Conservation (phyloP, 1,140 invertebrate species). For the Aphis gossypii region DNA sequence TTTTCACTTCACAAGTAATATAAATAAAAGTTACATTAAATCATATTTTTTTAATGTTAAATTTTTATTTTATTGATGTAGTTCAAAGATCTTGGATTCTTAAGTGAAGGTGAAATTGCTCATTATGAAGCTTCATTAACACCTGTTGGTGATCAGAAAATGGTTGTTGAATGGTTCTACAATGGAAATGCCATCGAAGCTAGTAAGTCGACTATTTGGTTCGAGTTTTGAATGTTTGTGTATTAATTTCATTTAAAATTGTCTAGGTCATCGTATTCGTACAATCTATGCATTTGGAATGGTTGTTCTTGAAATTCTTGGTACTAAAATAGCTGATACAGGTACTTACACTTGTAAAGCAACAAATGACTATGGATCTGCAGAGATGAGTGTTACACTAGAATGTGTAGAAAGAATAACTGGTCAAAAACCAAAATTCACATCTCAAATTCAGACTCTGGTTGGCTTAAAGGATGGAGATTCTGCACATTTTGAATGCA, state of each 20-base stretch:
- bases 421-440: conserved; percentile 87
- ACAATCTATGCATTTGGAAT: conserved; percentile 95
- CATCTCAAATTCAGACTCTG: conserved; percentile 84
- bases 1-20: conserved; percentile 79
- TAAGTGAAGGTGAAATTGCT: conserved; percentile 89
- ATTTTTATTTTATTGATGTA: conserved; percentile 48
- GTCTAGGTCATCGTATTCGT: conserved; percentile 75
- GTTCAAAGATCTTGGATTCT: conserved; percentile 80
- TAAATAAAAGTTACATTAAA: background rate
- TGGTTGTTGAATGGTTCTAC: conserved; percentile 98
- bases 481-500: conserved; percentile 92
- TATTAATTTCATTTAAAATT: conserved; percentile 4
- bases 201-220: conserved; percentile 66
- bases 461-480: conserved; percentile 89
- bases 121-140: conserved; percentile 93
- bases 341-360: conserved; percentile 87
- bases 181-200: conserved; percentile 89
- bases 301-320: conserved; percentile 92
- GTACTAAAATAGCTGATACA: conserved; percentile 86
- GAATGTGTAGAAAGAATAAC: conserved; percentile 85
- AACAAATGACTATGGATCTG: conserved; percentile 86
- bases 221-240: background rate
- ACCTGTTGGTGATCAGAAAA: conserved; percentile 92
- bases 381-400: conserved; percentile 83
- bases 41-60: background rate